phyloP scores from a whole-genome alignment of 2,888 invertebrate genomes.

The Cryptus viduatorius region DNA sequence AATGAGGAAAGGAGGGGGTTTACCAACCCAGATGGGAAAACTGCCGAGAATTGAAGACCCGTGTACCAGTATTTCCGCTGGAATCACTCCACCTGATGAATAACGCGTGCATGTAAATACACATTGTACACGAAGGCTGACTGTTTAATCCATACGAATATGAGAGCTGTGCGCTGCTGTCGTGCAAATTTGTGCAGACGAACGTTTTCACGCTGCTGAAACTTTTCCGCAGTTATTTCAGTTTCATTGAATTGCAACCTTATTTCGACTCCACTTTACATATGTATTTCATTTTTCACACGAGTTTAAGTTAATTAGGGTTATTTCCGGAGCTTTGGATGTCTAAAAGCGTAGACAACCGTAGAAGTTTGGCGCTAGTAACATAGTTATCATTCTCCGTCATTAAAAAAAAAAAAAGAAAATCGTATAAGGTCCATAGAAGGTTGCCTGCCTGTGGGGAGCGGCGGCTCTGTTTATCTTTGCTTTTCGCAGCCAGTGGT shows the following conservation, averaged over 20 bases:
- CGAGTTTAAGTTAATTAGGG: conserved; percentile 61
- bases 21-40: conserved; percentile 5
- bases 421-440: background rate
- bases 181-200: conserved; percentile 8
- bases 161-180: background rate
- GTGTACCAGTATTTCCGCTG: conserved; percentile 9
- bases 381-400: background rate
- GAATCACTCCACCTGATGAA: conserved; percentile 11
- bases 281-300: background rate
- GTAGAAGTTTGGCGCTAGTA: background rate
- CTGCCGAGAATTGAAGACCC: conserved; percentile 36
- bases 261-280: background rate
- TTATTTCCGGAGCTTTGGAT: conserved; percentile 19
- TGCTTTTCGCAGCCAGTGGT: background rate
- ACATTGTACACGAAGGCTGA: background rate
- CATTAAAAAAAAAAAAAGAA: background rate
- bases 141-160: conserved; percentile 22
- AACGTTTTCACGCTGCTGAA: conserved; percentile 9
- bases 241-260: background rate
- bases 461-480: conserved; percentile 30
- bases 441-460: conserved; percentile 8
- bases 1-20: background rate
- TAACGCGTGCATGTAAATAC: background rate
- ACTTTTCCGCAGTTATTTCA: background rate
- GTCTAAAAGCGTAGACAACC: background rate